Percentiles rank a stretch among this genome's conserved stretches.
Evolutionary conservation across 2,888 invertebrate species (phyloP).

Genomic region (Willowsia nigromaculata): DNA sequence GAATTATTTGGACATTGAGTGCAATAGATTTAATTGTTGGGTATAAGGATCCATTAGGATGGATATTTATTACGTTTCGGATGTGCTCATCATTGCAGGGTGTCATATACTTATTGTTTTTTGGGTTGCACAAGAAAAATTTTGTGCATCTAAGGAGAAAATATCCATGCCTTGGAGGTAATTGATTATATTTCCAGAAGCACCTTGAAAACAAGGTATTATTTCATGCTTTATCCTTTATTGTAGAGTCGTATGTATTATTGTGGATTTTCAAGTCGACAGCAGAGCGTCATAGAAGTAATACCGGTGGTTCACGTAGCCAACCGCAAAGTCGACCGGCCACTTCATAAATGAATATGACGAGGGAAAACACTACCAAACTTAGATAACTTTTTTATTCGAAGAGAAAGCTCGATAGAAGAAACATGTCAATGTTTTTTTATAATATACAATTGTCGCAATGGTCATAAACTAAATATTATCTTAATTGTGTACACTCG

Average conservation of each 20-base stretch:
- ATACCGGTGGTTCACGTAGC: background rate
- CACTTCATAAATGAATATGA: too few relatives aligned
- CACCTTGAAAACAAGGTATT: background rate
- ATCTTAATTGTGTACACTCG: too few relatives aligned
- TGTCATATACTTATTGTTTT: constrained; percentile 24
- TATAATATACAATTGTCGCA: too few relatives aligned
- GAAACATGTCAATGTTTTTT: too few relatives aligned
- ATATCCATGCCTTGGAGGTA: background rate
- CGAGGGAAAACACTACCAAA: too few relatives aligned
- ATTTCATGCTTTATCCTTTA: background rate
- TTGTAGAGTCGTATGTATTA: background rate
- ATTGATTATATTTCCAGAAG: too few relatives aligned
- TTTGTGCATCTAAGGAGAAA: background rate
- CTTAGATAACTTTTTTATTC: too few relatives aligned
- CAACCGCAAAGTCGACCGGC: too few relatives aligned
- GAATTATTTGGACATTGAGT: background rate
- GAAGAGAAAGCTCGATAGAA: too few relatives aligned
- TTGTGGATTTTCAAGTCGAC: background rate
- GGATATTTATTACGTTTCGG: constrained; percentile 33
- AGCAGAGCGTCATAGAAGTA: background rate
- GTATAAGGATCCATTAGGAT: constrained; percentile 48
- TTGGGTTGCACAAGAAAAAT: constrained; percentile 48
- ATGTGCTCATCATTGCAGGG: constrained; percentile 14
- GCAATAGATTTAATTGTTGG: constrained; percentile 49
- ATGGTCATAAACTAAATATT: too few relatives aligned